Conservation (phyloP, 2,888 invertebrate species). For the Acanthosepion lycidas region DNA sequence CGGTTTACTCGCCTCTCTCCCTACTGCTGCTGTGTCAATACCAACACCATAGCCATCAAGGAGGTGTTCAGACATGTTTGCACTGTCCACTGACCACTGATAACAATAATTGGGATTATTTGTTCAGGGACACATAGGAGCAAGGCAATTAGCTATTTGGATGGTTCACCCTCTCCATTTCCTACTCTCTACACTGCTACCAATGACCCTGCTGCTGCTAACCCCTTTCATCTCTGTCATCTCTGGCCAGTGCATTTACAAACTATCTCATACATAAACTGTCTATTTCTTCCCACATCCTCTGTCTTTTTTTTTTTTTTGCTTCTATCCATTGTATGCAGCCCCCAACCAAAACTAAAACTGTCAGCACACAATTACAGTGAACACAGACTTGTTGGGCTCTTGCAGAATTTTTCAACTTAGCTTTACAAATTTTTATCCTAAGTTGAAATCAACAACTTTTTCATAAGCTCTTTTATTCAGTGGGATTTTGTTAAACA, state of each 20-base stretch:
- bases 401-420: not conserved
- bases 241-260: constrained; percentile 33
- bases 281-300: not conserved
- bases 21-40: constrained; percentile 33
- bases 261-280: not conserved
- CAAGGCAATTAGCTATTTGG: constrained; percentile 14
- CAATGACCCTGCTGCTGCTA: constrained; percentile 33
- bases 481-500: not conserved
- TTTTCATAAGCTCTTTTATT: not conserved
- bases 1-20: not conserved
- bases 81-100: constrained; percentile 42
- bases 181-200: not conserved
- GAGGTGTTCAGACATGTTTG: constrained; percentile 35
- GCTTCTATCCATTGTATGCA: not conserved
- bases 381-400: not conserved
- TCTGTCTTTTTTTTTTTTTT: not conserved
- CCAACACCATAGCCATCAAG: constrained; percentile 39
- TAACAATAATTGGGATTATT: constrained; percentile 45
- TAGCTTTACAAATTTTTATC: not conserved
- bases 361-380: not conserved
- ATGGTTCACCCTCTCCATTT: not conserved
- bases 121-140: constrained; percentile 35
- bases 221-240: not conserved
- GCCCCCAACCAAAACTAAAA: not conserved
- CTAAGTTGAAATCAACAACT: not conserved